Conservation (phyloP, 2,113 vertebrate species). For the Serinus canaria region DNA sequence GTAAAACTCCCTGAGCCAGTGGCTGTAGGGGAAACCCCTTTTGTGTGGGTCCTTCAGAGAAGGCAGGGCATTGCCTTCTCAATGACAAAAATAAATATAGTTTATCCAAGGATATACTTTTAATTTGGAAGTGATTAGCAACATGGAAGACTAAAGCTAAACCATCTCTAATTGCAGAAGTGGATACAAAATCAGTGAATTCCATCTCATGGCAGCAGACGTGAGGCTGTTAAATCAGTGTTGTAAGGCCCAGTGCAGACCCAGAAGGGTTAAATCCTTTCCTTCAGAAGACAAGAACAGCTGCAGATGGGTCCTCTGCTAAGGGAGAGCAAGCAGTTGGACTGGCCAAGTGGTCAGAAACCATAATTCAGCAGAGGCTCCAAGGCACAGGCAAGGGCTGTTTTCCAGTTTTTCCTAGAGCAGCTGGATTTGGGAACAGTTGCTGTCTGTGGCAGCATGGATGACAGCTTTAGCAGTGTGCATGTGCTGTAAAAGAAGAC, state of each 20-base stretch:
- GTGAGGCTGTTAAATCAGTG: not conserved
- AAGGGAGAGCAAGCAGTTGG: not conserved
- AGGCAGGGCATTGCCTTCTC: not conserved
- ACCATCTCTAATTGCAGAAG: not conserved
- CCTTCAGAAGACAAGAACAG: not conserved
- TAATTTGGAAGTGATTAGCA: not conserved
- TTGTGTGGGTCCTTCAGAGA: not conserved
- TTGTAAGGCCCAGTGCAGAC: not conserved
- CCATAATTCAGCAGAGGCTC: not conserved
- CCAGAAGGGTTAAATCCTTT: conserved; percentile 2
- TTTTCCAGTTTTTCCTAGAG: not conserved
- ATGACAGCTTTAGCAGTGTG: not conserved
- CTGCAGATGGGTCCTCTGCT: not conserved
- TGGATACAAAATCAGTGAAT: not conserved
- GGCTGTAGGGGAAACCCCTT: not conserved
- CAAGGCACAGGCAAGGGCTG: not conserved
- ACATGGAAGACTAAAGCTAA: not conserved
- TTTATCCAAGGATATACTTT: not conserved
- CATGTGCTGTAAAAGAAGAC: not conserved
- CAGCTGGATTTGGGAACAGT: not conserved
- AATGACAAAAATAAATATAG: not conserved
- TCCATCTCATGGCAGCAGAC: not conserved
- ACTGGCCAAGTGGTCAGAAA: not conserved
- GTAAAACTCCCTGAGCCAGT: not conserved
- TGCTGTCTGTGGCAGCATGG: not conserved